Evolutionary conservation across 2,797 vertebrate species (phyloP).

Genomic region (Cyprinella venusta): DNA sequence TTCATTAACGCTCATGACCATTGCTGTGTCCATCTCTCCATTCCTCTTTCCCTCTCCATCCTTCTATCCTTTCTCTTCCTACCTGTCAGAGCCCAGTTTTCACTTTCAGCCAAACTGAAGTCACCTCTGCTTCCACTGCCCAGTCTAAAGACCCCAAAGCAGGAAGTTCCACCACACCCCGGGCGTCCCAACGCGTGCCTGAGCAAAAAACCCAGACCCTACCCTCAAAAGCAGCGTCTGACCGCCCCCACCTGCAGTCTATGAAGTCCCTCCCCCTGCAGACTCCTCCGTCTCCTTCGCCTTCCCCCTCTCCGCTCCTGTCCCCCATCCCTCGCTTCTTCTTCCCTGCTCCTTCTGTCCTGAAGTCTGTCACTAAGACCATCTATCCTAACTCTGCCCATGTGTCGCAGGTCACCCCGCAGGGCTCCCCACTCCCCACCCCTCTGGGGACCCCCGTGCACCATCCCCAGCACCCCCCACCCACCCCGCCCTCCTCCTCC

Average conservation of each 20-base stretch:
- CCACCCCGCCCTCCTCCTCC: slow-evolving; percentile 85
- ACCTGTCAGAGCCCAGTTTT: slow-evolving; percentile 85
- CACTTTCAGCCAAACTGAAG: slow-evolving; percentile 87
- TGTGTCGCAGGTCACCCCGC: slow-evolving; percentile 87
- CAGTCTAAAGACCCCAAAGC: slow-evolving; percentile 79
- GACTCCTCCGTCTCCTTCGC: slow-evolving; percentile 78
- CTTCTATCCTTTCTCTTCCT: slow-evolving; percentile 68
- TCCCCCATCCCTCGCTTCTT: slow-evolving; percentile 82
- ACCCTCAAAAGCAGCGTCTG: slow-evolving; percentile 83
- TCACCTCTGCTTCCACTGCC: slow-evolving; percentile 72
- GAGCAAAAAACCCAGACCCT: slow-evolving; percentile 91
- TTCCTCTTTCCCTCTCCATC: slow-evolving; percentile 66
- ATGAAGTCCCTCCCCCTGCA: slow-evolving; percentile 86
- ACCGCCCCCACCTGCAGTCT: slow-evolving; percentile 83
- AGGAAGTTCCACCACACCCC: slow-evolving; percentile 70
- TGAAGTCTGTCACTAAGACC: slow-evolving; percentile 81
- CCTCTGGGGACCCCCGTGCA: slow-evolving; percentile 90
- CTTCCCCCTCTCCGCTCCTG: slow-evolving; percentile 77
- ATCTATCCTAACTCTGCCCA: slow-evolving; percentile 78
- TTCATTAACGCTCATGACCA: slow-evolving; percentile 70
- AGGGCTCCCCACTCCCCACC: slow-evolving; percentile 87
- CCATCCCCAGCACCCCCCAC: slow-evolving; percentile 83
- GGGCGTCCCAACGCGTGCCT: slow-evolving; percentile 68
- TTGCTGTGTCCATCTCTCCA: slow-evolving; percentile 69
- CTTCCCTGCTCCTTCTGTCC: slow-evolving; percentile 81